Evolutionary conservation across 2,888 invertebrate genomes (phyloP).

Genomic region (Neuroscelio doddi): DNA sequence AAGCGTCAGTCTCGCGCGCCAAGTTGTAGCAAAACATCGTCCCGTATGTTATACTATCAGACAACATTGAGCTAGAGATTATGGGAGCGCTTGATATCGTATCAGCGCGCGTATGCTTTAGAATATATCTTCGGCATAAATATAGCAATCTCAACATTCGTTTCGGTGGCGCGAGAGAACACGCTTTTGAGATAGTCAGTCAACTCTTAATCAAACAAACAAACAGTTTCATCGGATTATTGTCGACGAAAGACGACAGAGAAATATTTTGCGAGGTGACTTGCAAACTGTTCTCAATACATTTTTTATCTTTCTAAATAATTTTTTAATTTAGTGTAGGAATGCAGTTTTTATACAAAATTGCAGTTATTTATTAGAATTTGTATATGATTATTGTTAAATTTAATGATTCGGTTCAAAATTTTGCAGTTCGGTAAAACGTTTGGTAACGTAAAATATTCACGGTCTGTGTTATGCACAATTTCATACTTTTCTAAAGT

Average conservation of each 20-base stretch:
- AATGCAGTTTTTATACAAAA: too few relatives aligned
- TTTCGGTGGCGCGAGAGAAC: background rate
- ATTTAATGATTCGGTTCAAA: too few relatives aligned
- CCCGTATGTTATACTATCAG: constrained; percentile 4
- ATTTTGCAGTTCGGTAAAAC: too few relatives aligned
- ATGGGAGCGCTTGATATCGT: background rate
- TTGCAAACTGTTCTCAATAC: too few relatives aligned
- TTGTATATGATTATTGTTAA: too few relatives aligned
- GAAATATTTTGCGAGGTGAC: too few relatives aligned
- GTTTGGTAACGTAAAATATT: too few relatives aligned
- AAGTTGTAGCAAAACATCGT: constrained; percentile 4
- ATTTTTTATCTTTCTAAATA: too few relatives aligned
- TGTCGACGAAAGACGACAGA: background rate
- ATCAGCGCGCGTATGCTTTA: background rate
- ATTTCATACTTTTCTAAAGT: too few relatives aligned
- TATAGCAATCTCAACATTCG: background rate
- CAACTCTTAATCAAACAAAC: background rate
- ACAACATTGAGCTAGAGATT: constrained; percentile 5
- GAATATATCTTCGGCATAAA: background rate
- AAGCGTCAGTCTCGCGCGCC: constrained; percentile 5
- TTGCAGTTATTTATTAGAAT: too few relatives aligned
- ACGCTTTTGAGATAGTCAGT: background rate
- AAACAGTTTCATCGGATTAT: background rate
- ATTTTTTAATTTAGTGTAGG: too few relatives aligned
- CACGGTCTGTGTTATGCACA: too few relatives aligned